These are phyloP conservation scores for Aphodius sticticus DNA, from an alignment of 2,888 invertebrate species.

Conservation along the genomic window DNA sequence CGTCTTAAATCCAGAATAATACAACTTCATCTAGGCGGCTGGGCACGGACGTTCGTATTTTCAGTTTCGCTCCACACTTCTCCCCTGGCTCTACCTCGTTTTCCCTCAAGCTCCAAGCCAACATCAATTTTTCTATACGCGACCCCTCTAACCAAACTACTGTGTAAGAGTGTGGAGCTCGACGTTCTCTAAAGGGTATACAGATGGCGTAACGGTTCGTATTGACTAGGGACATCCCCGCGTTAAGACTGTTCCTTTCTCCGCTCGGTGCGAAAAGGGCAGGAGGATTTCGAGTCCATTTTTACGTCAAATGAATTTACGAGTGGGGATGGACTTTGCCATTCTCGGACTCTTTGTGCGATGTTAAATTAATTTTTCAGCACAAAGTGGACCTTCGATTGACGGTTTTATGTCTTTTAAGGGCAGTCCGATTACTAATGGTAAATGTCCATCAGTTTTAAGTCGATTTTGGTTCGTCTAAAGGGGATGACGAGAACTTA, in stretches of 20 bases:
- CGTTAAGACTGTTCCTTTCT: background rate
- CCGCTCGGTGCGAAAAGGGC: background rate
- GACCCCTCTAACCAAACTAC: background rate
- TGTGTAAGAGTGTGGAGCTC: background rate
- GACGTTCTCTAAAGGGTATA: background rate
- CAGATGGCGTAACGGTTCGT: background rate
- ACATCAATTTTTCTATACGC: background rate
- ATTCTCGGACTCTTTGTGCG: background rate
- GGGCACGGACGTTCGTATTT: background rate
- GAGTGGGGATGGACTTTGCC: background rate
- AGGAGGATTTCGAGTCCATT: background rate
- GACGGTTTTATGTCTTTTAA: background rate
- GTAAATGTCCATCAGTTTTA: background rate
- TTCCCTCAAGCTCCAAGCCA: background rate
- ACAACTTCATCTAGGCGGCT: background rate
- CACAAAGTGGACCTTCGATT: background rate
- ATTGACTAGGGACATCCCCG: background rate
- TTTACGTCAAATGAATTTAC: slow-evolving; percentile 4
- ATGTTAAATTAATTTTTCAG: background rate
- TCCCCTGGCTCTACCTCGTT: background rate
- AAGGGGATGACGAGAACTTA: background rate
- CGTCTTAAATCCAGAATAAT: background rate
- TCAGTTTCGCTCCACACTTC: background rate
- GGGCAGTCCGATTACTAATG: background rate
- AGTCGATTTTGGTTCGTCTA: background rate